Conservation (phyloP, 1,140 invertebrate species). For the Tetramorium parvispinum region DNA sequence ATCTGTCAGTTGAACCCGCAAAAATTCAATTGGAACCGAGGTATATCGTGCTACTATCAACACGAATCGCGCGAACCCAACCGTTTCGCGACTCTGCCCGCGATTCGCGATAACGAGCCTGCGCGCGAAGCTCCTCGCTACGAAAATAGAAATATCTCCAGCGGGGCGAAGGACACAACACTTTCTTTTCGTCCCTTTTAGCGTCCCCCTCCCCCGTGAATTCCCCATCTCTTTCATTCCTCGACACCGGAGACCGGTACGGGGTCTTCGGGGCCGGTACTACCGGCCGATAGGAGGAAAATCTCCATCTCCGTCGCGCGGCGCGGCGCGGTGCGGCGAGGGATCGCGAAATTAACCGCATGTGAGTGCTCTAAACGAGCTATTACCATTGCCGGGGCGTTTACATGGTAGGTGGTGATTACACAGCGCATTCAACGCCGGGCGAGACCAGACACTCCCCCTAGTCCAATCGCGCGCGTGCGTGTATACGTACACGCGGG, state of each 20-base stretch:
- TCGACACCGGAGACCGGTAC: not conserved
- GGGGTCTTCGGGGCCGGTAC: not conserved
- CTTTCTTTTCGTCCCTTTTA: not conserved
- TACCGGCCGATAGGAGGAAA: conserved; percentile 15
- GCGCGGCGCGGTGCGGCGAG: not conserved
- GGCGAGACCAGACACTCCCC: conserved; percentile 57
- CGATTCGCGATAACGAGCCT: not conserved
- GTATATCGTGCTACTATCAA: not conserved
- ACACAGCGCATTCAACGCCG: conserved; percentile 63
- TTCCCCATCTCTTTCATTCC: not conserved
- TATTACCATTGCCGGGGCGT: conserved; percentile 68
- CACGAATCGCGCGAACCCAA: not conserved
- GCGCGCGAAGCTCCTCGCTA: not conserved
- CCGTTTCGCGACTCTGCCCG: not conserved
- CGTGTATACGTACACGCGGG: not conserved
- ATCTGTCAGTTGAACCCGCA: not conserved
- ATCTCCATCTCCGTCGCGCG: not conserved
- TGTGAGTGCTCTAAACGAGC: conserved; percentile 68
- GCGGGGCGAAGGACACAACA: not conserved
- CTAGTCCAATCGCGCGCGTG: conserved; percentile 35
- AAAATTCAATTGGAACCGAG: conserved; percentile 15
- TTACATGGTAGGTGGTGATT: conserved; percentile 71
- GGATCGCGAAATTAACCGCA: conserved; percentile 68
- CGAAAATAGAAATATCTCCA: conserved; percentile 17
- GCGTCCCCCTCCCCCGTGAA: not conserved